These are phyloP conservation scores for Papilio glaucus DNA, from an alignment of 1,140 invertebrate genomes.

Conservation along the genomic window DNA sequence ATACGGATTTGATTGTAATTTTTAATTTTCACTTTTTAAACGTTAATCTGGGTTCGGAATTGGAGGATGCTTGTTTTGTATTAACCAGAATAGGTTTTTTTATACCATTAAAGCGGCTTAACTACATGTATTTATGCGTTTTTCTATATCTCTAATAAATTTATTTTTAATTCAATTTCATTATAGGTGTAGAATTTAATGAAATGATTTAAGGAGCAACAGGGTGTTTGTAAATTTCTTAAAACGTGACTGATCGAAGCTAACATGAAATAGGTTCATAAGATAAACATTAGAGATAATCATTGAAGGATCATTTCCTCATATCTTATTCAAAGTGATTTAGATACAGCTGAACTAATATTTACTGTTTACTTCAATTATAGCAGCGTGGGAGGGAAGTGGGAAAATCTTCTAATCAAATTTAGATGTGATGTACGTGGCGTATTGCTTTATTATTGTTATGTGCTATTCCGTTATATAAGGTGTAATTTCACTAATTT, in stretches of 20 bases:
- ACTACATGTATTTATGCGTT: no score
- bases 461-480: background rate
- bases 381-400: background rate
- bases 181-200: no score
- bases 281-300: background rate
- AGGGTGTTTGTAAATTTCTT: background rate
- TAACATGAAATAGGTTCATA: background rate
- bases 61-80: no score
- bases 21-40: no score
- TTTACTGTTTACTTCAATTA: constrained; percentile 22
- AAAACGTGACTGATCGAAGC: no score
- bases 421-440: background rate
- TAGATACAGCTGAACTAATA: background rate
- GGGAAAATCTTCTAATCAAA: constrained; percentile 1
- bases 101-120: no score
- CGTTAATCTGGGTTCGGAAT: no score
- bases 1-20: no score
- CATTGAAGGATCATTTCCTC: background rate
- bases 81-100: no score
- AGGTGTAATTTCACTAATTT: background rate
- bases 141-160: no score
- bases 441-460: background rate
- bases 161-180: no score
- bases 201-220: no score
- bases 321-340: background rate